A percentile compares a stretch with the other conserved stretches of the same genome.
Evolutionary conservation across 1,140 invertebrate genomes (phyloP).

Genomic region (Homarus americanus): DNA sequence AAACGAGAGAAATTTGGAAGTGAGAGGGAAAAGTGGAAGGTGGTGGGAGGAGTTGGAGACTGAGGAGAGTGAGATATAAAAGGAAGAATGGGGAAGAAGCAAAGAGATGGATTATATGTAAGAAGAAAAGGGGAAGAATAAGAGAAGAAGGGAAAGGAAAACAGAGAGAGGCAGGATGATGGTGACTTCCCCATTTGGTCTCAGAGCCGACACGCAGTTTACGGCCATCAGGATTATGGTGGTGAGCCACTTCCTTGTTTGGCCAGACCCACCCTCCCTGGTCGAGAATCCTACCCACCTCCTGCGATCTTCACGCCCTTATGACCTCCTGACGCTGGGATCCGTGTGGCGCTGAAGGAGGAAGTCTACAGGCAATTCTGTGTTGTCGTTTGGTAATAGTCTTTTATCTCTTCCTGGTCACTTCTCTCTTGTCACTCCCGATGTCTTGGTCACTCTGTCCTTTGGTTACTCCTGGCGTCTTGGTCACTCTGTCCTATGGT

Average conservation of each 20-base stretch:
- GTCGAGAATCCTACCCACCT: neutral
- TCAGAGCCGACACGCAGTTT: neutral
- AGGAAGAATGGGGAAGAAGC: neutral
- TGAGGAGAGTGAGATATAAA: neutral
- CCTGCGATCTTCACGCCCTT: neutral
- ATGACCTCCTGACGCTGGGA: neutral
- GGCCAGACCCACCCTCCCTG: neutral
- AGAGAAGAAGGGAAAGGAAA: neutral
- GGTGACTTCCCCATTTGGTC: neutral
- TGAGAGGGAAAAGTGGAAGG: neutral
- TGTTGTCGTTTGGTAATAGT: neutral
- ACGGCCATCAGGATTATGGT: conserved; percentile 6
- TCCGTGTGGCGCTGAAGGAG: neutral
- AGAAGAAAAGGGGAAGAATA: neutral
- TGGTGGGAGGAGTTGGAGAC: neutral
- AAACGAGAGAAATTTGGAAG: too few relatives aligned
- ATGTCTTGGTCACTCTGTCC: neutral
- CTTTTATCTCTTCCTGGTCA: neutral
- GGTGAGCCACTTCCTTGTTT: neutral
- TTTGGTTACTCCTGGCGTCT: neutral
- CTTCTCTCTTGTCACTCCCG: neutral
- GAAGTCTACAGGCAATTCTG: neutral
- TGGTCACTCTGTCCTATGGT: neutral
- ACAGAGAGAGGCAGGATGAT: neutral
- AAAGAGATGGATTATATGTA: too few relatives aligned